Conservation (phyloP, 1,140 invertebrate species). For the Drosophila pandora region DNA sequence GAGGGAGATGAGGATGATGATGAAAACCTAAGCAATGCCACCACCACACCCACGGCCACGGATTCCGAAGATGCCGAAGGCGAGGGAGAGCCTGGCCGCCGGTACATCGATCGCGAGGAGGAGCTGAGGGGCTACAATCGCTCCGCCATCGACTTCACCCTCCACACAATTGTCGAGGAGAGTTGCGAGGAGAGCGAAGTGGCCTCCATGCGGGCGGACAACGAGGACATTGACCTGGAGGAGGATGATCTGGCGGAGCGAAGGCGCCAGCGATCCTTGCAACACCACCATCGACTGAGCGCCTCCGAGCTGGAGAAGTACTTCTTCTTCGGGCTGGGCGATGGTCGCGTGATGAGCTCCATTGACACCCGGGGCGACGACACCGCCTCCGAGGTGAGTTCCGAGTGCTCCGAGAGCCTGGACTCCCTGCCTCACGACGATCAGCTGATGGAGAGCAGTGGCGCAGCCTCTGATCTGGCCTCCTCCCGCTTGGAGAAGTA, state of each 20-base stretch:
- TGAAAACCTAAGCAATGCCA: conserved; percentile 86
- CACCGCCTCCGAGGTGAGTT: conserved; percentile 93
- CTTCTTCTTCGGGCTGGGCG: conserved; percentile 93
- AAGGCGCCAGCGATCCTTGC: conserved; percentile 74
- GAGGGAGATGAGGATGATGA: conserved; percentile 87
- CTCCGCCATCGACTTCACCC: conserved; percentile 93
- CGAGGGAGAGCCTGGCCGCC: conserved; percentile 64
- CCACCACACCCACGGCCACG: conserved; percentile 85
- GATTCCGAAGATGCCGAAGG: conserved; percentile 84
- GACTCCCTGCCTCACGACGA: conserved; percentile 88
- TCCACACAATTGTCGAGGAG: conserved; percentile 97
- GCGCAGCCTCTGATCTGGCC: conserved; percentile 87
- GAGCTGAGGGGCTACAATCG: conserved; percentile 92
- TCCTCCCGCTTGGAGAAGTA: conserved; percentile 95
- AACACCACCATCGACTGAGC: conserved; percentile 86
- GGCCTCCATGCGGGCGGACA: conserved; percentile 84
- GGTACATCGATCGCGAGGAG: conserved; percentile 88
- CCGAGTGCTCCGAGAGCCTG: conserved; percentile 92
- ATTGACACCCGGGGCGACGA: conserved; percentile 86
- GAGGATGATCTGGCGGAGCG: conserved; percentile 55
- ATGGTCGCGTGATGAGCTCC: conserved; percentile 86
- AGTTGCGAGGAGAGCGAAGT: conserved; percentile 95
- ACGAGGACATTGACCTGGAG: conserved; percentile 57
- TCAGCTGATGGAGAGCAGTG: conserved; percentile 85
- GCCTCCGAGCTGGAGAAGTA: conserved; percentile 95